Evolutionary conservation across 1,140 invertebrate species (phyloP), one percentile per base, ranked within the genome.

Genomic region (Sitodiplosis mosellana): DNA sequence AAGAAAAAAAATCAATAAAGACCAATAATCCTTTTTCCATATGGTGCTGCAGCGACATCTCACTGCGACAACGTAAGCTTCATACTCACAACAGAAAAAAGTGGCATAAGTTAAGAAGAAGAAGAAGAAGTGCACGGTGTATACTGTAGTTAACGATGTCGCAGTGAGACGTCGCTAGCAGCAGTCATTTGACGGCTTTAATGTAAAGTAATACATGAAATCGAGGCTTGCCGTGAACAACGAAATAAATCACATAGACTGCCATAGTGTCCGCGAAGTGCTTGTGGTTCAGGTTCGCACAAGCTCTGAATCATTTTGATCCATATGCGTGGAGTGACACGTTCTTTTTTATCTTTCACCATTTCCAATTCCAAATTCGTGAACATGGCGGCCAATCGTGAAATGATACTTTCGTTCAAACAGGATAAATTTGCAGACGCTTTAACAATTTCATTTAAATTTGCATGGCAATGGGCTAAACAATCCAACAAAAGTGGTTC

Each of bases 401-500:
- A 65, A 58, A 59, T 54, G 45, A 90, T 69, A 15, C 74, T 74
- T 55, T 92, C 87, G 55, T 83, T 87, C 6, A 92, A 65, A 56
- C 86, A 87, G 2, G 77, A 78, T 14, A 92, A 64, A 65, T 85
- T 84, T 18, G 82, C 78, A 1, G 81, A 75, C 0, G 77, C 79
- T 57, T 77, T 77, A 4, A 89, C 69, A 37, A 92, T 80, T 43
- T 86, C 80, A 50, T 80, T 80, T 63, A 89, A 77, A 59, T 87
- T 77, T 34, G 77, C 69, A 54, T 84, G 81, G 51, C 85, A 84
- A 65, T 75, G 90, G 36, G 76, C 68, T n/a, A 92, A 60, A 49
- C 86, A 89, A 57, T 81, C 79, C 48, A 86, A 71, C 2, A 91
- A 69, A 46, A 95, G 67, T 14, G 80, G 80, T 56, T 89, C 81